Conservation (phyloP, 37 sponge, comb jelly and placozoan species). For the Oopsacas minuta region DNA sequence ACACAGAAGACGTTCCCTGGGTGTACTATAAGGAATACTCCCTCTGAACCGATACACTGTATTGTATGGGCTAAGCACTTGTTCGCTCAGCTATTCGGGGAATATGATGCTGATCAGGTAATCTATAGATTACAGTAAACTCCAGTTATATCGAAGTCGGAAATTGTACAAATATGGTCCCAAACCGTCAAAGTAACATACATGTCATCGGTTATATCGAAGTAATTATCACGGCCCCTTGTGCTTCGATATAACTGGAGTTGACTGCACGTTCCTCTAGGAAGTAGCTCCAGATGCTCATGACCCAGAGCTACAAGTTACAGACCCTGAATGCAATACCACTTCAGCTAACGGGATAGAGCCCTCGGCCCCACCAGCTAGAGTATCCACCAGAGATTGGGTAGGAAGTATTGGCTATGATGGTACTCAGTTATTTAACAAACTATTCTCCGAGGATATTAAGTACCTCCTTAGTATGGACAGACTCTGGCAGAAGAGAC, state of each 20-base stretch:
- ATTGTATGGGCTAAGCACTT: constrained; percentile 99
- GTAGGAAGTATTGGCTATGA: constrained; percentile 59
- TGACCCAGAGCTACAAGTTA: constrained; percentile 38
- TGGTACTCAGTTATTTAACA: constrained; percentile 52
- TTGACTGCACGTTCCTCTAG: background rate
- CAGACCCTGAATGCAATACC: background rate
- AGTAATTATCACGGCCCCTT: too few species aligned
- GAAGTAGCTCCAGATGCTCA: constrained; percentile 94
- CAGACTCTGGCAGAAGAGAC: constrained; percentile 81
- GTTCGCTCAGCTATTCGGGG: constrained; percentile 95
- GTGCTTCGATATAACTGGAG: too few species aligned
- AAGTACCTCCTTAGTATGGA: constrained; percentile 88
- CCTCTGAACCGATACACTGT: constrained; percentile 98
- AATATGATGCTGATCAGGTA: constrained; percentile 79
- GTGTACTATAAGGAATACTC: constrained; percentile 96
- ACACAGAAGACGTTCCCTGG: constrained; percentile 81
- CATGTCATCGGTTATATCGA: too few species aligned
- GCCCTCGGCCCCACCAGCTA: background rate
- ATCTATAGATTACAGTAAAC: too few species aligned
- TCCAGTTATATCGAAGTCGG: too few species aligned
- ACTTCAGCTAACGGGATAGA: background rate
- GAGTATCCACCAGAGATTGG: constrained; percentile 82
- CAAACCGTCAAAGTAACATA: too few species aligned
- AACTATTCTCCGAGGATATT: constrained; percentile 75
- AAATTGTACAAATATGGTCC: too few species aligned